These are phyloP conservation scores for Episyrphus balteatus DNA, from an alignment of 1,140 invertebrate genomes.

Conservation along the genomic window DNA sequence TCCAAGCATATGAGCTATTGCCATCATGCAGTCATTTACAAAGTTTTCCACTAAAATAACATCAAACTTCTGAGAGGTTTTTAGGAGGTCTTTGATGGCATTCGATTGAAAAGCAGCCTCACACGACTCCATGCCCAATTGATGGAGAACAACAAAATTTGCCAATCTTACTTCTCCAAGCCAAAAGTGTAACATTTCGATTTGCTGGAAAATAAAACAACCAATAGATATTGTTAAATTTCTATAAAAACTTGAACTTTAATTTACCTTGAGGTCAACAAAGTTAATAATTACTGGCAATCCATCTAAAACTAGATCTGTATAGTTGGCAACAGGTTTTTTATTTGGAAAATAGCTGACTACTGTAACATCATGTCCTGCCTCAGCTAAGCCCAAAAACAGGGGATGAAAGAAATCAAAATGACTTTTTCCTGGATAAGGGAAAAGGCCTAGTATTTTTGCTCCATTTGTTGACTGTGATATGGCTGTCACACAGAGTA, in stretches of 20 bases:
- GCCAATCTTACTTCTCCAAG: neutral
- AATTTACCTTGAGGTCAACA: constrained; percentile 5
- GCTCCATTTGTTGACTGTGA: neutral
- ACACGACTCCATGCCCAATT: constrained; percentile 35
- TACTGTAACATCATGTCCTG: constrained; percentile 50
- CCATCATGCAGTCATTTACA: constrained; percentile 46
- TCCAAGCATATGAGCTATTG: constrained; percentile 41
- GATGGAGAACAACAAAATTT: neutral
- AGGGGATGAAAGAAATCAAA: constrained; percentile 49
- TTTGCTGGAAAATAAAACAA: neutral
- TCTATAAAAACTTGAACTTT: neutral
- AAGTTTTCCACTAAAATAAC: constrained; percentile 46
- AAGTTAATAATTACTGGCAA: constrained; percentile 20
- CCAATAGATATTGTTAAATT: constrained; percentile 14
- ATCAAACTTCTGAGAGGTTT: constrained; percentile 39
- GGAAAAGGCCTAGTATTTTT: constrained; percentile 44
- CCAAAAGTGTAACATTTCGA: neutral
- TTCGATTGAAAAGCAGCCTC: constrained; percentile 38
- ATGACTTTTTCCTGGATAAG: constrained; percentile 51
- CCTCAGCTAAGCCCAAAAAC: constrained; percentile 40
- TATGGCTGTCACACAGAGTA: constrained; percentile 17
- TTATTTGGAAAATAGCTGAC: constrained; percentile 46
- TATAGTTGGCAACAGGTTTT: constrained; percentile 40
- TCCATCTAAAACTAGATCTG: constrained; percentile 38
- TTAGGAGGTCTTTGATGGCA: constrained; percentile 26